Evolutionary conservation across 2,888 invertebrate species (phyloP).

Genomic region (Asteroscopus sphinx): DNA sequence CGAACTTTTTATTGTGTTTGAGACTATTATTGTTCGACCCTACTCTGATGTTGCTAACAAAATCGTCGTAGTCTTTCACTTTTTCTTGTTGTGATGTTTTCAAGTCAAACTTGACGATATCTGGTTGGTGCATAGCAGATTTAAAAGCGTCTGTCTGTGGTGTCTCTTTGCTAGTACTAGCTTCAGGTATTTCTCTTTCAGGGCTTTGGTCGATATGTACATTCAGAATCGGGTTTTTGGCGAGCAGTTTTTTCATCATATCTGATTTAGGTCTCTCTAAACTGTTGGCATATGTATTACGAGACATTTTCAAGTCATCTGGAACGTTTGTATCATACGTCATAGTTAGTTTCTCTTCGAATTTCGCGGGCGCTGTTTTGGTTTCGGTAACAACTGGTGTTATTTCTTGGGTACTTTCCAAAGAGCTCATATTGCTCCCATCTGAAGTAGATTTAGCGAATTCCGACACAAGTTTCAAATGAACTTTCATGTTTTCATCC

Average conservation of each 20-base stretch:
- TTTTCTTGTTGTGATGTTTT: constrained; percentile 77
- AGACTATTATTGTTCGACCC: constrained; percentile 85
- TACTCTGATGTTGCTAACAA: constrained; percentile 85
- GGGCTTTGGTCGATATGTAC: constrained; percentile 81
- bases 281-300: constrained; percentile 90
- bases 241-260: constrained; percentile 89
- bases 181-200: constrained; percentile 70
- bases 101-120: constrained; percentile 86
- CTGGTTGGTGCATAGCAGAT: constrained; percentile 85
- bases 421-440: constrained; percentile 82
- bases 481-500: constrained; percentile 86
- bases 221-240: constrained; percentile 86
- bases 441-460: constrained; percentile 87
- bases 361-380: constrained; percentile 73
- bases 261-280: constrained; percentile 91
- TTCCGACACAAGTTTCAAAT: constrained; percentile 85
- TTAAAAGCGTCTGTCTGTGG: constrained; percentile 81
- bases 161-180: constrained; percentile 74
- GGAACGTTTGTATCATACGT: constrained; percentile 90
- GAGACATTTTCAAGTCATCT: constrained; percentile 91
- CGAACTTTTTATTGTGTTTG: constrained; percentile 77
- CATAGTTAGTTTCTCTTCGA: constrained; percentile 83
- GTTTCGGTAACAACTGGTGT: constrained; percentile 63
- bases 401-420: constrained; percentile 78
- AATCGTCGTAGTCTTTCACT: constrained; percentile 80